Evolutionary conservation across 2,888 invertebrate species (phyloP).

Genomic region (Rotaria socialis): DNA sequence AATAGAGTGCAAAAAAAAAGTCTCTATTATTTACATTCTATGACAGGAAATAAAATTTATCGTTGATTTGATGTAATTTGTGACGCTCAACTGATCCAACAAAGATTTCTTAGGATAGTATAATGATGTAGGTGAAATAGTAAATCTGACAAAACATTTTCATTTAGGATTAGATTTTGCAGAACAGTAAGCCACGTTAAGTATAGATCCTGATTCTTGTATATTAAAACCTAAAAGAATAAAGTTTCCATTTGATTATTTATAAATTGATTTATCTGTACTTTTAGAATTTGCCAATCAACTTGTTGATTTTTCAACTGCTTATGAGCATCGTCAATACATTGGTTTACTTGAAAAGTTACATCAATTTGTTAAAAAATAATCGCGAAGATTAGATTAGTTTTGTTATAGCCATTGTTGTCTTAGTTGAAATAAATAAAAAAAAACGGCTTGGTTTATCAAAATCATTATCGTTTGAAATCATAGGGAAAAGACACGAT

Average conservation of each 20-base stretch:
- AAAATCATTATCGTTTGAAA: not conserved
- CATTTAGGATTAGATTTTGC: no score
- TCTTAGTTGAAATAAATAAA: not conserved
- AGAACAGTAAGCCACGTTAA: no score
- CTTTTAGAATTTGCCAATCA: conserved; percentile 75
- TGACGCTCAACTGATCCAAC: no score
- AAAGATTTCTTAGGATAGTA: no score
- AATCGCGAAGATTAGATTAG: not conserved
- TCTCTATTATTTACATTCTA: no score
- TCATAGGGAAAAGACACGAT: not conserved
- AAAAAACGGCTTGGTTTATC: not conserved
- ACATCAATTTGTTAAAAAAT: conserved; percentile 67
- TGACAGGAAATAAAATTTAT: no score
- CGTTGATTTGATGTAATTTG: no score
- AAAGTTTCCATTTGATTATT: not conserved
- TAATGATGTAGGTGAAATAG: no score
- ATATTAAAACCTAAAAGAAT: no score
- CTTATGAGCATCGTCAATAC: conserved; percentile 86
- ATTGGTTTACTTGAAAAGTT: conserved; percentile 79
- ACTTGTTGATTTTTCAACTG: conserved; percentile 78
- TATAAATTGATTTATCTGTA: not conserved
- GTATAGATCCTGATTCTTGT: no score
- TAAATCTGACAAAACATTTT: no score
- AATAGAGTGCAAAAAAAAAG: no score
- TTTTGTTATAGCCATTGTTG: not conserved